Conservation (phyloP, 2,888 invertebrate genomes). For the Drosophila tanythrix region DNA sequence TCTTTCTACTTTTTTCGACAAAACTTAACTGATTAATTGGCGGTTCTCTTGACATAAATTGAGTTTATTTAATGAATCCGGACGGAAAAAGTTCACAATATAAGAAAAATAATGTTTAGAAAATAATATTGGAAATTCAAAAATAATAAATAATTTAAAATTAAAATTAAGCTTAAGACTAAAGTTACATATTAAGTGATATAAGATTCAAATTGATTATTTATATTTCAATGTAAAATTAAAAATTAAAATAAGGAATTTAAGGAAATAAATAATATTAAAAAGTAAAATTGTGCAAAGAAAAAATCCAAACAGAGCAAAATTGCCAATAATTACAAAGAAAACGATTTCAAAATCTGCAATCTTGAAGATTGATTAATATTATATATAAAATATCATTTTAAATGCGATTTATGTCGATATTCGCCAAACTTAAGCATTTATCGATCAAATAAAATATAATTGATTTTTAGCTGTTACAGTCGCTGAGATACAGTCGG, state of each 20-base stretch:
- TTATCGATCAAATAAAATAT: not conserved
- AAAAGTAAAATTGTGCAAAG: not conserved
- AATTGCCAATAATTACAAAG: not conserved
- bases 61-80: not conserved
- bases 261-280: not conserved
- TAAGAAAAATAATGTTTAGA: too few relatives aligned
- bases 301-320: not conserved
- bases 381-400: accelerated
- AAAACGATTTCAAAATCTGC: not conserved
- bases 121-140: not conserved
- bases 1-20: not conserved
- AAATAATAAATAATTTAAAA: not conserved
- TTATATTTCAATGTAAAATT: not conserved
- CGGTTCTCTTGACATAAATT: too few relatives aligned
- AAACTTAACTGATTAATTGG: not conserved
- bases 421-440: too few relatives aligned
- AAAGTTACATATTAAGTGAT: not conserved
- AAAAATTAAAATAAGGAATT: not conserved
- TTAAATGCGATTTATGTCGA: not conserved
- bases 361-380: not conserved
- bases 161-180: not conserved
- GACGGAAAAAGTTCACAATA: not conserved
- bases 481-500: too few relatives aligned
- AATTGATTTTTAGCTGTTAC: not conserved
- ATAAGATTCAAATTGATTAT: not conserved